These are phyloP conservation scores for Folsomia manolachei DNA, from an alignment of 2,888 invertebrate species.

Conservation along the genomic window DNA sequence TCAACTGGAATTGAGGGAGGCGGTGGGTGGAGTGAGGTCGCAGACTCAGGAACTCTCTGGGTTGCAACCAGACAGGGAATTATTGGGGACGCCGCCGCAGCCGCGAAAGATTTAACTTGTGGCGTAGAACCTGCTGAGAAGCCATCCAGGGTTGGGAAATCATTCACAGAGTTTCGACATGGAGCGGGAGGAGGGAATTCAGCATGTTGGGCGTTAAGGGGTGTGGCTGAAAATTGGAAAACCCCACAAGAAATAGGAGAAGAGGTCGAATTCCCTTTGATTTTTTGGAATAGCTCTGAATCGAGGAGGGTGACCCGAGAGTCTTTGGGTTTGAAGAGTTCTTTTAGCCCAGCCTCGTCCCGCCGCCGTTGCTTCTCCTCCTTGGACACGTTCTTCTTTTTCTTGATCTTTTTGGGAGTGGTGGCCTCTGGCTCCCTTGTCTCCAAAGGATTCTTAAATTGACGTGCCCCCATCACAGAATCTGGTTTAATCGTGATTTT, in stretches of 20 bases:
- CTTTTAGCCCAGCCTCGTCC: conserved; percentile 37
- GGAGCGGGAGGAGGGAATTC: no score
- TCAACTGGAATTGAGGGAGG: not conserved
- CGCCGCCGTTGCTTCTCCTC: conserved; percentile 30
- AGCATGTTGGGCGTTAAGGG: not conserved
- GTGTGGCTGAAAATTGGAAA: not conserved
- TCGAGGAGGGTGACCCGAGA: conserved; percentile 41
- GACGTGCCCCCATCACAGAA: no score
- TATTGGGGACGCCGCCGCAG: not conserved
- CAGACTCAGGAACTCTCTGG: not conserved
- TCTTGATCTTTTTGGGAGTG: not conserved
- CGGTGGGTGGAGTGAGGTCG: not conserved
- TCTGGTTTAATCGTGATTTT: no score
- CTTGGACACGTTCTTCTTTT: conserved; percentile 31
- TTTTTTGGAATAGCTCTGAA: conserved; percentile 29
- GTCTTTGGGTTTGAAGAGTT: conserved; percentile 42
- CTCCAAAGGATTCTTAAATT: no score
- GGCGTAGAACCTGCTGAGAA: not conserved
- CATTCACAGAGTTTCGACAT: not conserved
- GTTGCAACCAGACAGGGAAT: not conserved
- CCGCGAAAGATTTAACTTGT: not conserved
- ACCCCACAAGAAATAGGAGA: not conserved
- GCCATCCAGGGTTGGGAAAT: not conserved
- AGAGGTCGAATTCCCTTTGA: conserved; percentile 17
- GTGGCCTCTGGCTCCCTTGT: not conserved